Evolutionary conservation across 2,797 vertebrate genomes (phyloP), one percentile per base, ranked within the genome.

Genomic region (Amphiprion clarkii): DNA sequence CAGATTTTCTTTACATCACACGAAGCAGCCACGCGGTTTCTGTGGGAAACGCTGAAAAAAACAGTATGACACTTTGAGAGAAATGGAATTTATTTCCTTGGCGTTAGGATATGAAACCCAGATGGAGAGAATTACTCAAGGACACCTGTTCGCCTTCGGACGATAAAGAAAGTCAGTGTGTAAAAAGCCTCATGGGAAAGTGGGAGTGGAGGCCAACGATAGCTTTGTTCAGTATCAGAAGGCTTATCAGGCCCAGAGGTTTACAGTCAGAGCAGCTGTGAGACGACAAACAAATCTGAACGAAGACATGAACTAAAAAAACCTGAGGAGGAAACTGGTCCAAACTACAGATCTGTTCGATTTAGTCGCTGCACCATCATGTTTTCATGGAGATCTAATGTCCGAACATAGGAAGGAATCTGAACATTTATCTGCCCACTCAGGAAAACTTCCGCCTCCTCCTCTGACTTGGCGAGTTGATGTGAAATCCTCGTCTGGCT

Each of bases 61-160:
- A 17, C 11, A 71, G 21, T 57, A 42, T 29, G 67, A 69, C 70
- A 73, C 31, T 31, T 44, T 25, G 1, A 19, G 10, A 5, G 5
- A 52, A 7, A 23, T 13, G 44, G 31, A 46, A 68, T 65, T 70
- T 49, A 74, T 65, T 68, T 77, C 33, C 52, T 71, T 72, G 81
- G 83, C 75, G 0, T 59, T 1, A 0, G 0, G 46, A 29, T 16
- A 13, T 6, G 3, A 78, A 14, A 17, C 1, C 17, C 82, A 85
- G 83, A 76, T 73, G 79, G 74, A 64, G 46, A 58, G 73, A 67
- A 16, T 83, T 62, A 67, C 48, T 31, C 69, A 39, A 0, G 49
- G 46, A 80, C 83, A 82, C 81, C 81, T 79, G 79, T 2, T 70
- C 5, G 0, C 59, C 39, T 40, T 57, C 2, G 8, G 56, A 39